phyloP scores from a whole-genome alignment of 2,113 vertebrate species.

The Albula goreensis region DNA sequence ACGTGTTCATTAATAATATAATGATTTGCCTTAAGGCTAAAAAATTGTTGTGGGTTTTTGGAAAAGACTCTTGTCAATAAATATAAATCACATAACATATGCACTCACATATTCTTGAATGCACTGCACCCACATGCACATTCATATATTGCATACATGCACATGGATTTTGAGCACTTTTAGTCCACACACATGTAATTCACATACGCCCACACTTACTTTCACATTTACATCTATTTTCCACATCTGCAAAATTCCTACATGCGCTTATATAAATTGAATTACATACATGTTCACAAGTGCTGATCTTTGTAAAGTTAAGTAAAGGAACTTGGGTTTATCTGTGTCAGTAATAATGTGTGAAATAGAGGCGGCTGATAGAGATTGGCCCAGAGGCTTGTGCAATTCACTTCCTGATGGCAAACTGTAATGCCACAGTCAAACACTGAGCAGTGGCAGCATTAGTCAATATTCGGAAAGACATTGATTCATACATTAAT shows the following conservation, averaged over 20 bases:
- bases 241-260: neutral
- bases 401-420: neutral
- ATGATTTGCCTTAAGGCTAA: too few relatives aligned
- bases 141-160: neutral
- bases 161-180: neutral
- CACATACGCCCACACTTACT: neutral
- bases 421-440: too few relatives aligned
- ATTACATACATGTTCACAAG: neutral
- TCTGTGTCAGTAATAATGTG: neutral
- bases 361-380: neutral
- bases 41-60: neutral
- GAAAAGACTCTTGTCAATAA: neutral
- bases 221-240: neutral
- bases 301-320: neutral
- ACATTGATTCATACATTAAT: neutral
- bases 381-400: neutral
- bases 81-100: neutral
- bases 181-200: neutral
- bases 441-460: neutral
- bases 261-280: neutral
- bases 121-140: constrained; percentile 21
- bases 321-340: neutral
- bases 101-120: neutral
- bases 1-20: neutral
- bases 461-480: neutral